Percentiles rank a stretch among this genome's conserved stretches.
Evolutionary conservation across 23 tunicate genomes (phyloP).

Genomic region (Diplosoma virens): DNA sequence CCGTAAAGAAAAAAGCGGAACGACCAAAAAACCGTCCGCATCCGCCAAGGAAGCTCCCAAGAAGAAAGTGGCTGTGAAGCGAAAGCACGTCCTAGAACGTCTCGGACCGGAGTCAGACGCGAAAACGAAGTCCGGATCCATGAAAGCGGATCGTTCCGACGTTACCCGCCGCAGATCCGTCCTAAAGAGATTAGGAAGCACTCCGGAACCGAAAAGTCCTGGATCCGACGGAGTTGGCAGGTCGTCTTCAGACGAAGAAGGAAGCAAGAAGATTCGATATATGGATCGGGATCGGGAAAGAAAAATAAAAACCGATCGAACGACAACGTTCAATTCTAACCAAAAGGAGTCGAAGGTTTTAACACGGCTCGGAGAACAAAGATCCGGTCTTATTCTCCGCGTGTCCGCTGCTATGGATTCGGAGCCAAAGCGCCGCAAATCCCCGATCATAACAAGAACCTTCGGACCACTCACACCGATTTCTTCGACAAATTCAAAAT

Average conservation of each 20-base stretch:
- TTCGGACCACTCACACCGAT: too few relatives aligned
- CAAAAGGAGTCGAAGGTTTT: too few relatives aligned
- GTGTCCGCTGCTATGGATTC: too few relatives aligned
- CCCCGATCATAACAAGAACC: too few relatives aligned
- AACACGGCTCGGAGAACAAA: too few relatives aligned
- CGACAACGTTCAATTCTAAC: too few relatives aligned
- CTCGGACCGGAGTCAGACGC: conserved; percentile 37
- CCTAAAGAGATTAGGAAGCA: neutral
- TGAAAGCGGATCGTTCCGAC: neutral
- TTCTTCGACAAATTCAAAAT: too few relatives aligned
- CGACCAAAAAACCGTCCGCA: neutral
- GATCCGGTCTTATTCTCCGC: too few relatives aligned
- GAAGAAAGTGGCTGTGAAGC: conserved; percentile 6
- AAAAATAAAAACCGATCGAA: too few relatives aligned
- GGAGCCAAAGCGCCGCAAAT: too few relatives aligned
- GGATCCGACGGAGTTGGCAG: conserved; percentile 1
- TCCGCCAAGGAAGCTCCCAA: neutral
- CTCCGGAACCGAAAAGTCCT: neutral
- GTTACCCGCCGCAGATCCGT: neutral
- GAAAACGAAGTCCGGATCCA: neutral
- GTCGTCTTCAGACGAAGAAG: neutral
- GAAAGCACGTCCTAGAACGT: conserved; percentile 50
- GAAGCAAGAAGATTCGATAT: neutral
- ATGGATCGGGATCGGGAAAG: too few relatives aligned
- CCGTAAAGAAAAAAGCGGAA: neutral